phyloP scores from a whole-genome alignment of 2,888 invertebrate species.

The Melieria picta region DNA sequence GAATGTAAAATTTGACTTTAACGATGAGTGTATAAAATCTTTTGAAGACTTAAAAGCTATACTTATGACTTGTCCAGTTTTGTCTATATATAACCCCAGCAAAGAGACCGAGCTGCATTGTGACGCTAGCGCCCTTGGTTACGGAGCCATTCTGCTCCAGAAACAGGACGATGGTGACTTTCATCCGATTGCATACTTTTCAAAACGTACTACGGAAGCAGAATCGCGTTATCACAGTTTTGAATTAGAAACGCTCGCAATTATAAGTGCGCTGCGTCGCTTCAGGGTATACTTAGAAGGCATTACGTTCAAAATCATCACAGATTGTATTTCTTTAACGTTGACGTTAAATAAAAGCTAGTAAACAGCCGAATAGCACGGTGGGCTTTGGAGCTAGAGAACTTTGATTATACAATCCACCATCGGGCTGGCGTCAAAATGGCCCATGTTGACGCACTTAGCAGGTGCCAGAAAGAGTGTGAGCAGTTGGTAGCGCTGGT shows the following conservation, averaged over 20 bases:
- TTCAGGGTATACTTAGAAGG: too few species aligned
- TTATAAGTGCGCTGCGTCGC: neutral
- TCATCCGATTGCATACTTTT: constrained; percentile 7
- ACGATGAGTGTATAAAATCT: neutral
- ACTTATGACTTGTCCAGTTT: constrained; percentile 5
- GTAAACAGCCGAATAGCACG: constrained; percentile 17
- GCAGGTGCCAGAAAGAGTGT: constrained; percentile 9
- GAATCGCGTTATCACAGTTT: constrained; percentile 1
- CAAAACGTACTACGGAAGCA: neutral
- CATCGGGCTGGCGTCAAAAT: constrained; percentile 10
- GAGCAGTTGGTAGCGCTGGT: neutral
- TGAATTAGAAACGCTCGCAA: neutral
- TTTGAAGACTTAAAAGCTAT: constrained; percentile 10
- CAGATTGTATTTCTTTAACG: constrained; percentile 9
- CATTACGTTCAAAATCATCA: neutral
- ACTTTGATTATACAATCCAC: too few species aligned
- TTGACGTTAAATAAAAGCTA: constrained; percentile 12
- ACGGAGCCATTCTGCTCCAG: constrained; percentile 32
- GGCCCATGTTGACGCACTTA: constrained; percentile 19
- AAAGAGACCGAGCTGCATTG: constrained; percentile 12
- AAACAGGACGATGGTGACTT: neutral
- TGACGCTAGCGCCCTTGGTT: constrained; percentile 30
- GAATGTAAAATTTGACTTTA: constrained; percentile 13
- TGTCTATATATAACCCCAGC: neutral
- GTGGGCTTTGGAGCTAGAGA: constrained; percentile 24